Evolutionary conservation across 2,888 invertebrate genomes (phyloP).

Genomic region (Agriopis marginaria): DNA sequence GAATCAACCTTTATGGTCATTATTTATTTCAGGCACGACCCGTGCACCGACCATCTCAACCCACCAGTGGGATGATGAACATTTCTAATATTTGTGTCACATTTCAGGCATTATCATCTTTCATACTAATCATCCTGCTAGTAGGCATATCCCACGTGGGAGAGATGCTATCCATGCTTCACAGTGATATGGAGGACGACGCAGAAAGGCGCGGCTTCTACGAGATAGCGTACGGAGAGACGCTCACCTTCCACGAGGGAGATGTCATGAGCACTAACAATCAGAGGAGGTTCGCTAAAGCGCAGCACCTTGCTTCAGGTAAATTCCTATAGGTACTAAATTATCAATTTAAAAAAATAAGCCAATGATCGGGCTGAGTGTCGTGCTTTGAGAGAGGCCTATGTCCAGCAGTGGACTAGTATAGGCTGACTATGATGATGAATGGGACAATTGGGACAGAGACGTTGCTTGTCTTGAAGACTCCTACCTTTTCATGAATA

Average conservation of each 20-base stretch:
- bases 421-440: too few species aligned
- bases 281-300: slow-evolving; percentile 81
- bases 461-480: too few species aligned
- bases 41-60: too few species aligned
- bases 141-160: slow-evolving; percentile 82
- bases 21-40: too few species aligned
- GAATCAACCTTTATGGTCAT: too few species aligned
- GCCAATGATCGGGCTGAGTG: neutral
- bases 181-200: slow-evolving; percentile 83
- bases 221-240: slow-evolving; percentile 69
- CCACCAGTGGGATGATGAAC: too few species aligned
- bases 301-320: slow-evolving; percentile 82
- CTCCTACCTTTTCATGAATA: too few species aligned
- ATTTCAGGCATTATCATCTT: slow-evolving; percentile 78
- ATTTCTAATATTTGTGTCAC: neutral
- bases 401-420: too few species aligned
- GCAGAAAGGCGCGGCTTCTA: slow-evolving; percentile 78
- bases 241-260: slow-evolving; percentile 70
- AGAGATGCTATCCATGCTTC: slow-evolving; percentile 80
- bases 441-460: too few species aligned
- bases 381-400: too few species aligned
- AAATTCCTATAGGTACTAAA: too few species aligned
- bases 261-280: slow-evolving; percentile 79
- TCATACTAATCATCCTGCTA: slow-evolving; percentile 77
- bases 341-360: too few species aligned